Percentiles rank a stretch among this genome's conserved stretches.
These are phyloP conservation scores for Anarhynchus alexandrinus DNA, from an alignment of 2,113 vertebrate species.

Conservation along the genomic window DNA sequence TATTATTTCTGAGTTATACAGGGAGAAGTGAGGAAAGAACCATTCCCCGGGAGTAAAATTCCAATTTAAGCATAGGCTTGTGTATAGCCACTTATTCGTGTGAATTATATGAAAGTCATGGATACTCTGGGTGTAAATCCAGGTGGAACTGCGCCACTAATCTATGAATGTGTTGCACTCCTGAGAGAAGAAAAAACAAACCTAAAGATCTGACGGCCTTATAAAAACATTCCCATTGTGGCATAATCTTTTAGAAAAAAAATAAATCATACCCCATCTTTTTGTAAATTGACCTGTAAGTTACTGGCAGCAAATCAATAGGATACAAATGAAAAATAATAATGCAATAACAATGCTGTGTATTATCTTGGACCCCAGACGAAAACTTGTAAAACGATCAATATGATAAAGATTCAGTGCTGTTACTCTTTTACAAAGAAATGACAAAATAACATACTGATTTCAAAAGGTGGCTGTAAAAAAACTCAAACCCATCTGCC, in stretches of 20 bases:
- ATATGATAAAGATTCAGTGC: slow-evolving; percentile 42
- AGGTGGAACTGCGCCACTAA: neutral
- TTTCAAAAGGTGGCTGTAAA: slow-evolving; percentile 14
- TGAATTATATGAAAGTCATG: neutral
- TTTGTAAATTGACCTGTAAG: slow-evolving; percentile 67
- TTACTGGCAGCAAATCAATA: slow-evolving; percentile 69
- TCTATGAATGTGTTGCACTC: neutral
- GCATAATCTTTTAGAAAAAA: slow-evolving; percentile 49
- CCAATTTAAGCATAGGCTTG: neutral
- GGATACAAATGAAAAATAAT: slow-evolving; percentile 71
- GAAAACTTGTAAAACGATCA: slow-evolving; percentile 42
- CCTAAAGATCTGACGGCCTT: neutral
- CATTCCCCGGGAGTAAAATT: neutral
- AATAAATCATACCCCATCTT: slow-evolving; percentile 44
- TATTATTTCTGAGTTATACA: neutral
- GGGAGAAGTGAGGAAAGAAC: neutral
- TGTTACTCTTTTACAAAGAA: slow-evolving; percentile 5
- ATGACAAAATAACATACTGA: slow-evolving; percentile 6
- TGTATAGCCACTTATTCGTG: neutral
- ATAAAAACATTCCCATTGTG: slow-evolving; percentile 8
- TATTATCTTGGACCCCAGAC: slow-evolving; percentile 32
- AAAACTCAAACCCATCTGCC: neutral
- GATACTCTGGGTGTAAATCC: neutral
- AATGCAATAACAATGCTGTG: slow-evolving; percentile 56
- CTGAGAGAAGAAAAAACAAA: neutral